Evolutionary conservation across 2,888 invertebrate genomes (phyloP).

Genomic region (Tiphia femorata): DNA sequence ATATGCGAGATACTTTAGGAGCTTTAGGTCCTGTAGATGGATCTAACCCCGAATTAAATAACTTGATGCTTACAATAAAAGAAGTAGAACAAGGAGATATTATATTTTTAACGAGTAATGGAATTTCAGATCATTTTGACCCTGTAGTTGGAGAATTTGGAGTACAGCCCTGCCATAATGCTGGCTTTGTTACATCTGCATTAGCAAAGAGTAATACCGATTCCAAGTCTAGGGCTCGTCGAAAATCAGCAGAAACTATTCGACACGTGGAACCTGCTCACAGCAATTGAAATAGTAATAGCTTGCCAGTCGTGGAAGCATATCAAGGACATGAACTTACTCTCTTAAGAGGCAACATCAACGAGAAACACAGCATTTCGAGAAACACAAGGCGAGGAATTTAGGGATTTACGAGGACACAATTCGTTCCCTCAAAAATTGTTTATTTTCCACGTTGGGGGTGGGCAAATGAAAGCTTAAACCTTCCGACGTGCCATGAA

Average conservation of each 20-base stretch:
- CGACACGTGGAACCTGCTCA: conserved; percentile 45
- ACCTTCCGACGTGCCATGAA: too few species aligned
- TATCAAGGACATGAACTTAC: conserved; percentile 82
- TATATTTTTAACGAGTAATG: conserved; percentile 90
- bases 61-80: conserved; percentile 87
- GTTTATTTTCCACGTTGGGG: too few species aligned
- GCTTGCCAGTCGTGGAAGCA: conserved; percentile 79
- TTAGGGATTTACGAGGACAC: too few species aligned
- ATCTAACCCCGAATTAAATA: conserved; percentile 85
- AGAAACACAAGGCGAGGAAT: too few species aligned
- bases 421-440: too few species aligned
- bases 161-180: conserved; percentile 65
- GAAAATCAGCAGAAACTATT: conserved; percentile 53
- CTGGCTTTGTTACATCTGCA: conserved; percentile 31
- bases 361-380: too few species aligned
- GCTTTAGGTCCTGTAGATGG: conserved; percentile 91
- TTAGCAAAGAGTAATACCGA: conserved; percentile 37
- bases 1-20: conserved; percentile 90
- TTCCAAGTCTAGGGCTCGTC: conserved; percentile 44
- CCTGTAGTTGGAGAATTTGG: conserved; percentile 92
- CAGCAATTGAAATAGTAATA: conserved; percentile 60
- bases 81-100: conserved; percentile 85
- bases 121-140: conserved; percentile 91
- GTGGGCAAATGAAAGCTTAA: too few species aligned
- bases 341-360: conserved; percentile 77